Evolutionary conservation across 2,113 vertebrate genomes (phyloP).

Genomic region (Sciurus niger): DNA sequence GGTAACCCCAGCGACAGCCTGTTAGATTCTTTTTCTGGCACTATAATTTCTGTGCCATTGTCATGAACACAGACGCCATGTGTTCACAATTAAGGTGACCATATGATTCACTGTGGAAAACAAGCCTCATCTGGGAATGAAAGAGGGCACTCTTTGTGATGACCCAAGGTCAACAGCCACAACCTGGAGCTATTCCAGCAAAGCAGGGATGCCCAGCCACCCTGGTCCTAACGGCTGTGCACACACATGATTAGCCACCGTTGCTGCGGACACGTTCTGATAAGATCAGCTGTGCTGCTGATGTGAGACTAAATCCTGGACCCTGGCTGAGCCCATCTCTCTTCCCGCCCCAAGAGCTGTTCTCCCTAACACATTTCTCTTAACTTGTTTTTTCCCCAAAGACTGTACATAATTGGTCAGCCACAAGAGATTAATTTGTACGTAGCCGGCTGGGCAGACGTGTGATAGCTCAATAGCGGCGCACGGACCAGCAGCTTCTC

Average conservation of each 20-base stretch:
- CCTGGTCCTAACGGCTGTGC: too few species aligned
- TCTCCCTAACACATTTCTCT: conserved; percentile 58
- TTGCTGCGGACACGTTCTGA: conserved; percentile 12
- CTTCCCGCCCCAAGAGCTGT: neutral
- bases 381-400: conserved; percentile 75
- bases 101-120: neutral
- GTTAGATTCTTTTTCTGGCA: neutral
- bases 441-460: conserved; percentile 60
- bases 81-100: neutral
- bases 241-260: accelerated
- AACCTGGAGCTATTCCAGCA: neutral
- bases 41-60: neutral
- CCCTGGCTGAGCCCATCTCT: neutral
- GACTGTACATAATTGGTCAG: conserved; percentile 62
- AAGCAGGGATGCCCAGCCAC: neutral
- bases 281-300: neutral
- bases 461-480: neutral
- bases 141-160: neutral
- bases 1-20: neutral
- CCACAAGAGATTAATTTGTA: conserved; percentile 79
- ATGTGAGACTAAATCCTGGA: conserved; percentile 47
- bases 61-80: neutral
- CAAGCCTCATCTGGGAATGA: neutral
- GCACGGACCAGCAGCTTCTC: neutral
- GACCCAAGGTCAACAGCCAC: neutral